Base-by-base conservation (phyloP, 2,888 invertebrate species). In the Tachina lurida region DNA sequence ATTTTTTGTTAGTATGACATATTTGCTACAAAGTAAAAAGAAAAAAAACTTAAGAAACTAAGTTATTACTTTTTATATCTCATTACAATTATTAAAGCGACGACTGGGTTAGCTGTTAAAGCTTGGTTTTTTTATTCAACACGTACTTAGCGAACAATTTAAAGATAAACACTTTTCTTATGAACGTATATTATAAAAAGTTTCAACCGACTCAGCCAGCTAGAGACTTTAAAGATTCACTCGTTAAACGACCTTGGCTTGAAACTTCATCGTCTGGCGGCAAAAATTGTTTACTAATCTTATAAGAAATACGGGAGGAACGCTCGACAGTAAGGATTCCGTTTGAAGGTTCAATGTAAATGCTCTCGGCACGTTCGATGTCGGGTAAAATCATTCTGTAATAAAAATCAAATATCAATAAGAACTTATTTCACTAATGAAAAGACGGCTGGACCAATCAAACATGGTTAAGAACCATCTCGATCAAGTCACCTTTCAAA, bases 221-320 rank as follows among this genome's bases (percentile, higher is more conserved):
- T 39, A 74, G 10, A 22, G 56, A 22, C 43, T 77, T 85, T 31
- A 85, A 81, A 70, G 62, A 3, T 4, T 58, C 39, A 4, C 15
- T n/a, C 17, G 65, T 58, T 63, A 85, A 62, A 49, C 81, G 74
- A 0, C 63, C 13, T 0, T 43, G 12, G 52, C 81, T 65, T 3
- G 47, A 7, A 12, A 62, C 0, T 2, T 1, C 3, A 41, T 10
- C 39, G 31, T 3, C 0, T 12, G 15, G 0, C 10, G 19, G 60
- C 17, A 13, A 0, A 3, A 39, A 3, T 7, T 15, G 12, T 17
- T 45, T 13, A 10, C 7, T 63, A n/a, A 82, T 41, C n/a, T 49
- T 63, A 65, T 52, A 81, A 13, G 74, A 63, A 10, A 74, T 70
- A 10, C 73, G 41, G 49, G 74, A 78, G 17, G 81, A 81, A 10